phyloP scores from a whole-genome alignment of 2,113 vertebrate species.

The Buteo buteo region DNA sequence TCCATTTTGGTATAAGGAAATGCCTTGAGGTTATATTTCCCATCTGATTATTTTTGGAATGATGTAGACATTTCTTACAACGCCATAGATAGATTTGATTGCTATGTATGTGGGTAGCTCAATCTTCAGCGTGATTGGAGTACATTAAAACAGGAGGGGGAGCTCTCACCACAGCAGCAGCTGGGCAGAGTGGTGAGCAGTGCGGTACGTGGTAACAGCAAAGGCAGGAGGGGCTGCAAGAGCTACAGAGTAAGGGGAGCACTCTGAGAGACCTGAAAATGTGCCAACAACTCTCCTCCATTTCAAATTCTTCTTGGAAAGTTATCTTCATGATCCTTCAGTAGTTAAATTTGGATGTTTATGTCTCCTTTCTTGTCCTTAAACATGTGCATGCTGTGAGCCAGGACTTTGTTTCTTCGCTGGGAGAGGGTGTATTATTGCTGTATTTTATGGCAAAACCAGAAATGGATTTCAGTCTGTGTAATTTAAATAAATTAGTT shows the following conservation, averaged over 20 bases:
- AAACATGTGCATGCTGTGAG: rapidly evolving
- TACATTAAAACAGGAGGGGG: background rate
- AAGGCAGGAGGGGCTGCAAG: background rate
- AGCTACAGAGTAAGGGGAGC: background rate
- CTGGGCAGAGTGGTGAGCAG: background rate
- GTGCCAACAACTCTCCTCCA: background rate
- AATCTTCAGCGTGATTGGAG: background rate
- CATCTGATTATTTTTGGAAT: background rate
- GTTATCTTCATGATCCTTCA: background rate
- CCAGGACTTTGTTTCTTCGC: background rate
- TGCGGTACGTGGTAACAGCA: background rate
- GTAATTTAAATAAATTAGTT: background rate
- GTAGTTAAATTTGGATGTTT: background rate
- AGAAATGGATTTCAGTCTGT: background rate
- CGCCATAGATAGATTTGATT: rapidly evolving
- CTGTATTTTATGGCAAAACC: background rate
- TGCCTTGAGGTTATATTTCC: background rate
- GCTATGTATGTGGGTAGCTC: background rate
- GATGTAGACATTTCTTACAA: background rate
- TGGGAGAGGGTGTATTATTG: too few relatives aligned
- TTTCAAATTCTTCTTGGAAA: background rate
- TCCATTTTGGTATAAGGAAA: background rate
- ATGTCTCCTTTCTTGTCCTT: background rate
- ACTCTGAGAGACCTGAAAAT: too few relatives aligned
- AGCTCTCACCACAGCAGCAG: background rate